phyloP scores from a whole-genome alignment of 2,888 invertebrate genomes.

The Drosophila aldrichi region DNA sequence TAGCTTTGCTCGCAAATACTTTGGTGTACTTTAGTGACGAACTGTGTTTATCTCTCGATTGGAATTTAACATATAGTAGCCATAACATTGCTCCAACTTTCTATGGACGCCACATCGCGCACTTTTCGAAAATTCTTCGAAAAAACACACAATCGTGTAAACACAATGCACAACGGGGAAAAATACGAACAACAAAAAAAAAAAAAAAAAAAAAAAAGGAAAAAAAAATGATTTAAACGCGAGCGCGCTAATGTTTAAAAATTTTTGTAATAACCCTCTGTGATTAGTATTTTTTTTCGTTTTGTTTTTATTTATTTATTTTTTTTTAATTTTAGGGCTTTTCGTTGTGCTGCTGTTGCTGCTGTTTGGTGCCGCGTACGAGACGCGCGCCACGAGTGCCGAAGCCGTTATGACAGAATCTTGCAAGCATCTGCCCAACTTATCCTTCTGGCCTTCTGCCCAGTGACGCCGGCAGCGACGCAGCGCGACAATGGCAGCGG shows the following conservation, averaged over 20 bases:
- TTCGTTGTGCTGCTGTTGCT: conserved; percentile 16
- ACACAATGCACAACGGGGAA: conserved; percentile 2
- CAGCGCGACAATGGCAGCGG: conserved; percentile 20
- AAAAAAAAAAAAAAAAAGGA: neutral
- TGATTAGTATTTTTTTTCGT: neutral
- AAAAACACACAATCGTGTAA: neutral
- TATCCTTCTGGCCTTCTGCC: conserved; percentile 60
- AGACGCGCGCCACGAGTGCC: conserved; percentile 75
- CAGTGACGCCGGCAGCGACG: conserved; percentile 29
- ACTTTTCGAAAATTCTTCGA: conserved; percentile 12
- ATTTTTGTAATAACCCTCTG: neutral
- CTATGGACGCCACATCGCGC: conserved; percentile 1
- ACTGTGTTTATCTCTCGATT: conserved; percentile 40
- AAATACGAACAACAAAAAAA: neutral
- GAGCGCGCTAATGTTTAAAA: conserved; percentile 12
- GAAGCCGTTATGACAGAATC: conserved; percentile 79
- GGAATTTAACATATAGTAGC: conserved; percentile 53
- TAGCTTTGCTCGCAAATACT: conserved; percentile 15
- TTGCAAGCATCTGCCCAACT: conserved; percentile 74
- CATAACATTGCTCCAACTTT: conserved; percentile 50
- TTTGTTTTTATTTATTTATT: neutral
- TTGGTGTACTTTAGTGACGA: conserved; percentile 27
- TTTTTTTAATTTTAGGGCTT: neutral
- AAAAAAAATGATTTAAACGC: neutral
- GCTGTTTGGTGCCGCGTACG: conserved; percentile 42